A percentile compares a stretch with the other conserved stretches of the same genome.
Evolutionary conservation across 2,888 invertebrate species (phyloP).

Genomic region (Synergus gifuensis): DNA sequence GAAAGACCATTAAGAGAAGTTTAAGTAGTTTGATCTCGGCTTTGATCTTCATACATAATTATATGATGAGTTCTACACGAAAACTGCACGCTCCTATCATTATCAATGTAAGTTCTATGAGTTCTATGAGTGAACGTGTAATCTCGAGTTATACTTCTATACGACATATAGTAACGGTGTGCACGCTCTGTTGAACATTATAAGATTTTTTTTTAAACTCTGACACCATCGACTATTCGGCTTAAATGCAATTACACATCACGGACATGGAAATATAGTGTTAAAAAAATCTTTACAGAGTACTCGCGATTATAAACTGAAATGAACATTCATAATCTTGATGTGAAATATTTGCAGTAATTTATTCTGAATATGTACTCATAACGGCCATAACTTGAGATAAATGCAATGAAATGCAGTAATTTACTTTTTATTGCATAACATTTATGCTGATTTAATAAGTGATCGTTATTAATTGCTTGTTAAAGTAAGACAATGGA

Average conservation of each 20-base stretch:
- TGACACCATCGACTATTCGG: conserved; percentile 30
- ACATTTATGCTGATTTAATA: too few species aligned
- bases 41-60: conserved; percentile 30
- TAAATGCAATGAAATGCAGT: too few species aligned
- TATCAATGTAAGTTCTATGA: conserved; percentile 44
- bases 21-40: not conserved
- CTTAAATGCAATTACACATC: conserved; percentile 27
- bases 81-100: conserved; percentile 44
- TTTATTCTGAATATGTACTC: too few species aligned
- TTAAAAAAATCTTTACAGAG: conserved; percentile 1
- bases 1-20: conserved; percentile 15
- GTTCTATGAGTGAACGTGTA: conserved; percentile 18
- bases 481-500: too few species aligned
- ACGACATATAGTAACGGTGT: conserved; percentile 66
- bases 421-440: too few species aligned
- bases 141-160: conserved; percentile 17
- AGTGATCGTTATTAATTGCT: too few species aligned
- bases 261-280: not conserved
- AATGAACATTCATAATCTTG: conserved; percentile 6
- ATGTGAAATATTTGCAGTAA: not conserved
- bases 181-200: conserved; percentile 70
- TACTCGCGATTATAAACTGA: not conserved
- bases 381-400: not conserved
- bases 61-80: conserved; percentile 45
- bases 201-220: conserved; percentile 15